A percentile compares a stretch with the other conserved stretches of the same genome.
phyloP scores from a whole-genome alignment of 2,113 vertebrate species.

The Indri indri region DNA sequence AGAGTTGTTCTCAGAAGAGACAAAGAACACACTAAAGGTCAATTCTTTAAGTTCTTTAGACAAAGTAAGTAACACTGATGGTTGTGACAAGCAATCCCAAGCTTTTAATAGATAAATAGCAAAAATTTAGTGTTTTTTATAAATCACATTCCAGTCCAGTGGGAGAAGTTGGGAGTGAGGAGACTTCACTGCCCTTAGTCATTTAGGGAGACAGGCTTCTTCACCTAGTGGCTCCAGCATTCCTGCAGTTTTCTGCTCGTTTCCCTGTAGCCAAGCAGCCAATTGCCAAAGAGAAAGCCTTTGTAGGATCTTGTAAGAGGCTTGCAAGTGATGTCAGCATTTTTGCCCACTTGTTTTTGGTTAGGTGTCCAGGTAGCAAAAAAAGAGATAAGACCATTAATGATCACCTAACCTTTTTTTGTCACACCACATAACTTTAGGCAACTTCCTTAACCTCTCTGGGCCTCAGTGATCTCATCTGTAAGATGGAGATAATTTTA shows the following conservation, averaged over 20 bases:
- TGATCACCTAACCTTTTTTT: not conserved
- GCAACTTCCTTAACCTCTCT: not conserved
- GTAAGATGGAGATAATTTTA: not conserved
- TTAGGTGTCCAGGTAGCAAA: not conserved
- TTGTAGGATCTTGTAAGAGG: too few relatives aligned
- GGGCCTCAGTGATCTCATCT: not conserved
- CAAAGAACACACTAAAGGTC: not conserved
- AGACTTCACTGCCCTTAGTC: not conserved
- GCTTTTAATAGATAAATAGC: not conserved
- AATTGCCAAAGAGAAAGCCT: not conserved
- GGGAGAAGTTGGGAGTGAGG: not conserved
- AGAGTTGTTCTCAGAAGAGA: not conserved
- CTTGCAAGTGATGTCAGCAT: not conserved
- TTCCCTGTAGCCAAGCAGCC: not conserved
- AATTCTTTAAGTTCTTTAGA: not conserved
- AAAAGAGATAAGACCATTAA: not conserved
- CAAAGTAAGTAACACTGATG: not conserved
- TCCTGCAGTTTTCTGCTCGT: not conserved
- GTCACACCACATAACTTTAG: not conserved
- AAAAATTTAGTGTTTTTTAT: not conserved
- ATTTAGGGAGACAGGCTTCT: too few relatives aligned
- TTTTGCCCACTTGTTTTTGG: not conserved
- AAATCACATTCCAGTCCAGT: not conserved
- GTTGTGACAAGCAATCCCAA: not conserved
- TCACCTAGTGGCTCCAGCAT: not conserved